A percentile compares a stretch with the other conserved stretches of the same genome.
These are phyloP conservation scores for Daubentonia madagascariensis DNA, from an alignment of 2,113 vertebrate genomes.

Conservation along the genomic window DNA sequence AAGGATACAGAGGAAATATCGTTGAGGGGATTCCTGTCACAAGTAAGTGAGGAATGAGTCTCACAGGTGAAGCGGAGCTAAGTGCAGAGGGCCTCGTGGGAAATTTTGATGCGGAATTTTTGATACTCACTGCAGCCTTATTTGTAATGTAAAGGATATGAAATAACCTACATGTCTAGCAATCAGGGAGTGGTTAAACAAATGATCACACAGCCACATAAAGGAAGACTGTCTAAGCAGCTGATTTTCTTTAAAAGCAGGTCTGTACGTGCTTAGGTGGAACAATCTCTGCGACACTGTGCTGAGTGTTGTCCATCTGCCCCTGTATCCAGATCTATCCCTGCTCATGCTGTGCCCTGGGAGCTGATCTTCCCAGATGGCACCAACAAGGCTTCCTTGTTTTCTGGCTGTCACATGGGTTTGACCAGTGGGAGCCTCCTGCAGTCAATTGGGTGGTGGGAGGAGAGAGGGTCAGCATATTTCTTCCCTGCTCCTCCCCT, in stretches of 20 bases:
- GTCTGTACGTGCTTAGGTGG: fast-evolving
- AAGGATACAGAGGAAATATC: neutral
- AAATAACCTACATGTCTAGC: neutral
- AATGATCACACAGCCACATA: neutral
- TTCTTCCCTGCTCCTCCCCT: neutral
- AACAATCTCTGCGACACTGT: neutral
- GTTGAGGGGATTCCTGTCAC: neutral
- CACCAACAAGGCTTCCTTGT: neutral
- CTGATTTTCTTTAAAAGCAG: neutral
- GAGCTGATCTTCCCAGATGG: neutral
- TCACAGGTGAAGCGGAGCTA: neutral
- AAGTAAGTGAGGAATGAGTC: neutral
- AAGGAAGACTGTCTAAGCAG: neutral
- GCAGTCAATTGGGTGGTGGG: fast-evolving
- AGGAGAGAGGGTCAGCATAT: neutral
- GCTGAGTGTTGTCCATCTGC: neutral
- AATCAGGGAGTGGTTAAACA: neutral
- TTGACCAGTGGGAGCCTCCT: neutral
- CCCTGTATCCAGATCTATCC: fast-evolving
- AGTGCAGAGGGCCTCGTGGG: neutral
- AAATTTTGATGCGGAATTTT: neutral
- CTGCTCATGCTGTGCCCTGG: neutral
- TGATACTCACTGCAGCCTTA: neutral
- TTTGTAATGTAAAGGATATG: neutral
- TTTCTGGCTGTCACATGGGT: neutral